phyloP scores from a whole-genome alignment of 2,113 vertebrate species.

The Poeciliopsis turrubarensis region DNA sequence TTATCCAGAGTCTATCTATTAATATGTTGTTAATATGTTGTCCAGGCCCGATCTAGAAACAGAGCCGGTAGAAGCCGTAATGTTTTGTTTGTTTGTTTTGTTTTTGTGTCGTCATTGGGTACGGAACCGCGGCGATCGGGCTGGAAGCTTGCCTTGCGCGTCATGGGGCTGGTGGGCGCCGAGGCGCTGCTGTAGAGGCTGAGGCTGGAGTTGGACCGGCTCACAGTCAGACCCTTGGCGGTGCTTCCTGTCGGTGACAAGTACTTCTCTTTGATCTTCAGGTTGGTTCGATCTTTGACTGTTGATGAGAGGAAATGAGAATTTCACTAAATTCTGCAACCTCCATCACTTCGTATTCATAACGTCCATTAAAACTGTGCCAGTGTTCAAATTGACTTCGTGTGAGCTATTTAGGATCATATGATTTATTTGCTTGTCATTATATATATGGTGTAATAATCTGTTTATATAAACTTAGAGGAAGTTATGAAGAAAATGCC shows the following conservation, averaged over 20 bases:
- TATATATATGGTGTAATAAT: background rate
- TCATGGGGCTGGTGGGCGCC: conserved; percentile 88
- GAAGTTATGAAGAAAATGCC: background rate
- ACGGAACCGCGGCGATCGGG: background rate
- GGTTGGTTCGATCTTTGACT: conserved; percentile 91
- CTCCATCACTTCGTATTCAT: background rate
- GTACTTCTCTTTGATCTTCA: conserved; percentile 94
- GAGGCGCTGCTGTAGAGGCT: conserved; percentile 91
- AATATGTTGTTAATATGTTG: no score
- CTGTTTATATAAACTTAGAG: background rate
- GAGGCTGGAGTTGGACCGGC: conserved; percentile 87
- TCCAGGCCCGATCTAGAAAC: no score
- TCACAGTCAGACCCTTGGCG: conserved; percentile 82
- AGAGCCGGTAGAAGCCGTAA: no score
- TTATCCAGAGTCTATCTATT: no score
- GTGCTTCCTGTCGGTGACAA: conserved; percentile 77
- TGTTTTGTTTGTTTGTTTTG: no score
- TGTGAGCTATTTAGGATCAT: background rate
- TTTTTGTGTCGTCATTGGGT: no score
- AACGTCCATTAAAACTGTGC: background rate
- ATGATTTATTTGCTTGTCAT: background rate
- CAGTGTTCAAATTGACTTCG: background rate
- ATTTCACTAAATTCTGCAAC: background rate
- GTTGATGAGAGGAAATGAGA: conserved; percentile 20
- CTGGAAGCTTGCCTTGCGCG: conserved; percentile 82